Evolutionary conservation across 1,140 invertebrate species (phyloP).

Genomic region (Drosophila tani): DNA sequence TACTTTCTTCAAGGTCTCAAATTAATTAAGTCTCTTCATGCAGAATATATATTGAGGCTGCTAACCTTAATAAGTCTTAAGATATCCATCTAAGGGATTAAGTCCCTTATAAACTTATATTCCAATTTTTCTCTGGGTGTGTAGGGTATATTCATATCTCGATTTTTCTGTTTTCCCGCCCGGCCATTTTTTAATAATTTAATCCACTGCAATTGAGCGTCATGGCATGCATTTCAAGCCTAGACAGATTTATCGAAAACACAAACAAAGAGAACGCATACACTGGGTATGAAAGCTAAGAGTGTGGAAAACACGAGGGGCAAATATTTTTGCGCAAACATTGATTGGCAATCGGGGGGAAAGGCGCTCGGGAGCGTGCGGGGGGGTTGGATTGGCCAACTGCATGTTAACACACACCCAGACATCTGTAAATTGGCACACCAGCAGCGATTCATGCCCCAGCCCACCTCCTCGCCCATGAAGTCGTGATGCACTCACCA

Average conservation of each 20-base stretch:
- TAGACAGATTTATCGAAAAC: constrained; percentile 77
- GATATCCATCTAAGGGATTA: too few species aligned
- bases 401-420: constrained; percentile 51
- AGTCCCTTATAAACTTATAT: not conserved
- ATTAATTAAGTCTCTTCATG: too few species aligned
- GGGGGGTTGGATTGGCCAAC: constrained; percentile 5
- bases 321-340: constrained; percentile 82
- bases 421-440: constrained; percentile 48
- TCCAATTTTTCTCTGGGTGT: constrained; percentile 5
- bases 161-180: constrained; percentile 49
- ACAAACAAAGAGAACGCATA: constrained; percentile 58
- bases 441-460: constrained; percentile 4
- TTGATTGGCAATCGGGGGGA: constrained; percentile 71
- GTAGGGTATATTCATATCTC: constrained; percentile 36
- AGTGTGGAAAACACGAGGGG: constrained; percentile 73
- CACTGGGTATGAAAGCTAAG: constrained; percentile 55
- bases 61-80: too few species aligned
- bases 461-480: constrained; percentile 1
- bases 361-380: not conserved
- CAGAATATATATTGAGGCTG: too few species aligned
- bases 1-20: too few species aligned
- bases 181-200: constrained; percentile 77
- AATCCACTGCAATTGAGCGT: constrained; percentile 80
- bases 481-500: constrained; percentile 63
- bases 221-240: constrained; percentile 64